phyloP scores from a whole-genome alignment of 1,140 invertebrate genomes.

The Trichonephila clavipes region DNA sequence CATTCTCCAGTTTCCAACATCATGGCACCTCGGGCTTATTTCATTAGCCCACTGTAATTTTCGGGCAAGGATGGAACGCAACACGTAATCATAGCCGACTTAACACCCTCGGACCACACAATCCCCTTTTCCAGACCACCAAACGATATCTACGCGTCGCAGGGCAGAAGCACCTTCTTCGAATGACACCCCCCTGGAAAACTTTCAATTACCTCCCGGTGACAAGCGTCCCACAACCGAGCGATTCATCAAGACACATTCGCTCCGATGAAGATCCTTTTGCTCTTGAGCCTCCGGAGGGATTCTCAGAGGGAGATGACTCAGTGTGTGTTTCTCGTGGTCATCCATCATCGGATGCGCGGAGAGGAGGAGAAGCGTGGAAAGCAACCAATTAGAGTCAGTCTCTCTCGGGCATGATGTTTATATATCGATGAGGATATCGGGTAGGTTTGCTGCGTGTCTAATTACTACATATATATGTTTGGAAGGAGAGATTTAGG shows the following conservation, averaged over 20 bases:
- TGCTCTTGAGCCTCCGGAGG: slow-evolving; percentile 43
- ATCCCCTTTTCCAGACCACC: background rate
- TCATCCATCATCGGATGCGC: slow-evolving; percentile 41
- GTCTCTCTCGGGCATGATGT: slow-evolving; percentile 40
- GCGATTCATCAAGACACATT: slow-evolving; percentile 33
- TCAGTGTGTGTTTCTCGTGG: slow-evolving; percentile 12
- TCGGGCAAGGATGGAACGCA: background rate
- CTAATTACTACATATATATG: slow-evolving; percentile 51
- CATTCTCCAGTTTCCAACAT: background rate
- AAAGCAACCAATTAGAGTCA: slow-evolving; percentile 66
- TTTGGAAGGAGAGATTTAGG: background rate
- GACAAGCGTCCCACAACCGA: slow-evolving; percentile 1
- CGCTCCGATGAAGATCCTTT: background rate
- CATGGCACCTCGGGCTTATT: background rate
- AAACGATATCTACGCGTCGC: slow-evolving; percentile 1
- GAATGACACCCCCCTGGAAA: background rate
- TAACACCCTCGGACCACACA: slow-evolving; percentile 33
- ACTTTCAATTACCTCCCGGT: slow-evolving; percentile 61
- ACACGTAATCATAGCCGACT: slow-evolving; percentile 40
- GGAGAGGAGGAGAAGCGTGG: slow-evolving; percentile 12
- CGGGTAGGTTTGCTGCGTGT: slow-evolving; percentile 7
- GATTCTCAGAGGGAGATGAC: slow-evolving; percentile 27
- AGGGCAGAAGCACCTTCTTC: background rate
- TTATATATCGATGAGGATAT: slow-evolving; percentile 50
- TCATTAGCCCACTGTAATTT: background rate